phyloP scores from a whole-genome alignment of 1,140 invertebrate species.

The Drosophila eugracilis region DNA sequence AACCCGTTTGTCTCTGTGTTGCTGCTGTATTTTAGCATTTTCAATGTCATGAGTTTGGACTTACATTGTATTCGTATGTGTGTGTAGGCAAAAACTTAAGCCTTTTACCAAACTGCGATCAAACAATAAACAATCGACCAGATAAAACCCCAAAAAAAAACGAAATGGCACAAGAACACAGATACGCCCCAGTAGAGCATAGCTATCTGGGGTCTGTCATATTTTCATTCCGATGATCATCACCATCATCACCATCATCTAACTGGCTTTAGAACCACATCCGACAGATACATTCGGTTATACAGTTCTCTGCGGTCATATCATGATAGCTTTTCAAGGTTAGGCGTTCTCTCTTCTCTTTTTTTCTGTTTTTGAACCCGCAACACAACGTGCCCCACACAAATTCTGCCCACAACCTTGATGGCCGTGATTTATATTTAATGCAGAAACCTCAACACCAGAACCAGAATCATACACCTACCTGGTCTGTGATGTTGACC shows the following conservation, averaged over 20 bases:
- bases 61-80: conserved; percentile 20
- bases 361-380: background rate
- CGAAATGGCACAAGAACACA: conserved; percentile 19
- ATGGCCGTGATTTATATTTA: conserved; percentile 8
- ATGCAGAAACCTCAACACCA: conserved; percentile 22
- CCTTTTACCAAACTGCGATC: conserved; percentile 32
- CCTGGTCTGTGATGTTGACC: conserved; percentile 6
- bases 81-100: conserved; percentile 21
- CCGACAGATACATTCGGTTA: conserved; percentile 28
- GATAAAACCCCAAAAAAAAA: conserved; percentile 12
- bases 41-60: conserved; percentile 69
- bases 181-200: conserved; percentile 39
- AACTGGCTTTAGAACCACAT: conserved; percentile 13
- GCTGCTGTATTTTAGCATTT: conserved; percentile 69
- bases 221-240: background rate
- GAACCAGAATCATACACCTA: conserved; percentile 3
- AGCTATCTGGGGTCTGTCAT: conserved; percentile 35
- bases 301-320: conserved; percentile 29
- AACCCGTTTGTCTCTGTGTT: conserved; percentile 68
- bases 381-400: conserved; percentile 30
- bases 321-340: conserved; percentile 54
- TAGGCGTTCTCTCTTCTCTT: conserved; percentile 25
- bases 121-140: conserved; percentile 28
- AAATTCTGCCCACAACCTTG: conserved; percentile 52
- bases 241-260: background rate